Conservation (phyloP, 2,113 vertebrate species). For the Ictalurus furcatus region DNA sequence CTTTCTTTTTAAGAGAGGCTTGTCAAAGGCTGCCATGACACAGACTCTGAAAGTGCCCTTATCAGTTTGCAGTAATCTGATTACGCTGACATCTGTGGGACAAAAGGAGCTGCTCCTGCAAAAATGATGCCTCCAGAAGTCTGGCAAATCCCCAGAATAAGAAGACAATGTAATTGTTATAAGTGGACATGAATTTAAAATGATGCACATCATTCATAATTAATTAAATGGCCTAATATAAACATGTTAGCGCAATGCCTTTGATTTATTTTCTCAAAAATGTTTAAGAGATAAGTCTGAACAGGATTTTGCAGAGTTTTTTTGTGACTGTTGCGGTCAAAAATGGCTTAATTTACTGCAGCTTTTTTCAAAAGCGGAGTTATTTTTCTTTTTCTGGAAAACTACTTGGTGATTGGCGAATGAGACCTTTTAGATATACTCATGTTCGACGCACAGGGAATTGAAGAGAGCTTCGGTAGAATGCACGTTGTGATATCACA, state of each 20-base stretch:
- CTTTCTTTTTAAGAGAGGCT: conserved; percentile 33
- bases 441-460: too few relatives aligned
- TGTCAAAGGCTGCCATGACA: conserved; percentile 53
- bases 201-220: conserved; percentile 32
- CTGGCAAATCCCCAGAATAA: conserved; percentile 61
- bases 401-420: too few relatives aligned
- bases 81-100: conserved; percentile 65
- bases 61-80: conserved; percentile 70
- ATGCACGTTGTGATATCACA: too few relatives aligned
- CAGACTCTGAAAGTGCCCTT: conserved; percentile 53
- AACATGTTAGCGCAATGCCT: background rate
- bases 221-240: background rate
- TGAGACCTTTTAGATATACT: too few relatives aligned
- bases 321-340: too few relatives aligned
- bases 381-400: too few relatives aligned
- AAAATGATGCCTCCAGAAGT: conserved; percentile 49
- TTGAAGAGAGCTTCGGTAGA: too few relatives aligned
- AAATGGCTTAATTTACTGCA: too few relatives aligned
- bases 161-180: conserved; percentile 48
- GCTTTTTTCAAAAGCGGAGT: too few relatives aligned
- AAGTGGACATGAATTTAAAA: conserved; percentile 55
- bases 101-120: conserved; percentile 57
- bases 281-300: background rate
- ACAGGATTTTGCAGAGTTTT: too few relatives aligned
- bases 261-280: background rate